Evolutionary conservation across 2,797 vertebrate genomes (phyloP).

Genomic region (Microctenopoma steveboyesi): DNA sequence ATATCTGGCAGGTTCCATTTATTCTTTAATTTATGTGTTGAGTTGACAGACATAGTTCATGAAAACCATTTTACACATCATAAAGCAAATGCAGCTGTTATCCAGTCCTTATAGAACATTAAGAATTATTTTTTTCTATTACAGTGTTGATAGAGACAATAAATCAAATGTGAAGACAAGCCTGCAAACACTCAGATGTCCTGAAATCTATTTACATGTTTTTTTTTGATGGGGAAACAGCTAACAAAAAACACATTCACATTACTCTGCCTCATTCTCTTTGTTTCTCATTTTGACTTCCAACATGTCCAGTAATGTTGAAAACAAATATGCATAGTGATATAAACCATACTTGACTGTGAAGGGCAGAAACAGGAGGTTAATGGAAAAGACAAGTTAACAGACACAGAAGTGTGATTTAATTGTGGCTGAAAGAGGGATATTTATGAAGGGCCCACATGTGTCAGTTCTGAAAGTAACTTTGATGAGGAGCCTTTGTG

Average conservation of each 20-base stretch:
- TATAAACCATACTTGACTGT: slow-evolving; percentile 8
- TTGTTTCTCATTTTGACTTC: slow-evolving; percentile 23
- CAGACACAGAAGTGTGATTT: slow-evolving; percentile 40
- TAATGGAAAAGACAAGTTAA: slow-evolving; percentile 5
- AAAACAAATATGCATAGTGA: slow-evolving; percentile 3
- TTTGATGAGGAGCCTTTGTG: slow-evolving; percentile 69
- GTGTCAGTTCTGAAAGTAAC: slow-evolving; percentile 41
- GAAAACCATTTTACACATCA: not conserved
- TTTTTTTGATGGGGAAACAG: slow-evolving; percentile 29
- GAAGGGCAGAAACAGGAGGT: slow-evolving; percentile 3
- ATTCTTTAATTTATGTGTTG: not conserved
- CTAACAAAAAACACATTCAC: slow-evolving; percentile 59
- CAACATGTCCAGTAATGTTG: slow-evolving; percentile 6
- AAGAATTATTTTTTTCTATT: slow-evolving; percentile 14
- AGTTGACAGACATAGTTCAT: not conserved
- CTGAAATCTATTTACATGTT: slow-evolving; percentile 49
- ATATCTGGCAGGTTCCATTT: not conserved
- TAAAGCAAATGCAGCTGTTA: slow-evolving; percentile 7
- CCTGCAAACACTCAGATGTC: slow-evolving; percentile 63
- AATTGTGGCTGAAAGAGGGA: slow-evolving; percentile 65
- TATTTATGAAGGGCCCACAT: slow-evolving; percentile 45
- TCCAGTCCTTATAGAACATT: slow-evolving; percentile 4
- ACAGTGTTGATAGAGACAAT: slow-evolving; percentile 32
- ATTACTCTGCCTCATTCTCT: not conserved
- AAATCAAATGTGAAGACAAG: slow-evolving; percentile 44